Conservation (phyloP, 2,113 vertebrate species). For the Cyrtonyx montezumae region DNA sequence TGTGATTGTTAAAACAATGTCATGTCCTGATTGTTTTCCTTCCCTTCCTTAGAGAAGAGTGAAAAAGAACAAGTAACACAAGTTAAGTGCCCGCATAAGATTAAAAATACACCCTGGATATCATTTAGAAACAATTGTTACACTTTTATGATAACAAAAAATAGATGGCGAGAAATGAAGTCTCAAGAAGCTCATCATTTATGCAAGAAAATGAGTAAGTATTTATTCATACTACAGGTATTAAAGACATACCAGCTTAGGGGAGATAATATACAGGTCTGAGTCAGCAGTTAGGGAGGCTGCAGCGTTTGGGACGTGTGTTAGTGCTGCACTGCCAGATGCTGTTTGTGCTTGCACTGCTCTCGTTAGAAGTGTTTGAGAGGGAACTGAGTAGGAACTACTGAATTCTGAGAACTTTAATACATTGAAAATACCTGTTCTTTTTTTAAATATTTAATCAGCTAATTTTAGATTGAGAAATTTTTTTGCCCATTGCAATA, state of each 20-base stretch:
- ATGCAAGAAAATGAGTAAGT: slow-evolving; percentile 87
- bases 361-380: neutral
- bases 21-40: neutral
- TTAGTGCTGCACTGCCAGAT: neutral
- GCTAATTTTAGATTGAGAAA: neutral
- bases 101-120: slow-evolving; percentile 90
- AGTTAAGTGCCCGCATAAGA: slow-evolving; percentile 88
- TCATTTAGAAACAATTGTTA: slow-evolving; percentile 93
- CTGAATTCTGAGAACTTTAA: neutral
- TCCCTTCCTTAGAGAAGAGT: slow-evolving; percentile 74
- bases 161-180: slow-evolving; percentile 76
- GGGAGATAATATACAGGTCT: neutral
- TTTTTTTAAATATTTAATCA: neutral
- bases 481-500: neutral
- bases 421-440: neutral
- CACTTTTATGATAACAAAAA: slow-evolving; percentile 83
- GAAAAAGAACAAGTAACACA: slow-evolving; percentile 68
- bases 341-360: neutral
- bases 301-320: neutral
- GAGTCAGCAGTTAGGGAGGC: neutral
- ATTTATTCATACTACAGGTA: neutral
- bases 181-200: slow-evolving; percentile 69
- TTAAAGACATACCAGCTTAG: neutral
- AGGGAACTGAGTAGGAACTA: neutral
- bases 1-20: neutral